Evolutionary conservation across 2,797 vertebrate genomes (phyloP), one percentile per base, ranked within the genome.

Genomic region (Manis javanica): DNA sequence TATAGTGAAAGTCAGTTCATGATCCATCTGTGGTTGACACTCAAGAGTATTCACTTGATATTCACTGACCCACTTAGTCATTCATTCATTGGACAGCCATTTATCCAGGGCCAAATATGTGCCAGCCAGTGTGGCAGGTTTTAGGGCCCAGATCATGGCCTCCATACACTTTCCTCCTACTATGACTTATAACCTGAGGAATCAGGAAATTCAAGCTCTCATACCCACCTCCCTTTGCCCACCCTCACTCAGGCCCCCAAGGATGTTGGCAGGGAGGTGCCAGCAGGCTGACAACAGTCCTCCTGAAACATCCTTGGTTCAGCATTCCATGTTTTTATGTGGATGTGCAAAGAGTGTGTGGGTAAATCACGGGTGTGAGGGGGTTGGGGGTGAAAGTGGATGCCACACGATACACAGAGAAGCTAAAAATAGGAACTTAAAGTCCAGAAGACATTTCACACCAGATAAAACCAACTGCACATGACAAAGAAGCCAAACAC

Each of bases 371-470:
- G 31, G 49, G 29, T 24, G 29, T 16, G 51, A 90, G 26, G 31
- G 7, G 7, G 24, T n/a, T 4, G 23, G 71, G 13, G 87, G 77
- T 18, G 51, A 68, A 23, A 31, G 71, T 29, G 39, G 46, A 85
- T 61, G 69, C 6, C 34, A 78, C 69, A 37, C n/a, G 82, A 84
- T 46, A 86, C 5, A 75, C 0, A 2, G 79, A 81, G 84, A 87
- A 63, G 34, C 83, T 85, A 66, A 95, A 93, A 75, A 90, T 57
- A 90, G 29, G 63, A 95, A 95, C 74, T 72, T 34, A 87, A 87
- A 79, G 88, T 86, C 57, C 46, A 86, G 51, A 83, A 57, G 63
- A 37, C 68, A 42, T 63, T 31, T 42, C 68, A 86, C 59, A 86
- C 39, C 85, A 90, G 95, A 83, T 34, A 96, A 94, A 92, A 75